These are phyloP conservation scores for Tachystola acroxantha DNA, from an alignment of 2,888 invertebrate species.

Conservation along the genomic window DNA sequence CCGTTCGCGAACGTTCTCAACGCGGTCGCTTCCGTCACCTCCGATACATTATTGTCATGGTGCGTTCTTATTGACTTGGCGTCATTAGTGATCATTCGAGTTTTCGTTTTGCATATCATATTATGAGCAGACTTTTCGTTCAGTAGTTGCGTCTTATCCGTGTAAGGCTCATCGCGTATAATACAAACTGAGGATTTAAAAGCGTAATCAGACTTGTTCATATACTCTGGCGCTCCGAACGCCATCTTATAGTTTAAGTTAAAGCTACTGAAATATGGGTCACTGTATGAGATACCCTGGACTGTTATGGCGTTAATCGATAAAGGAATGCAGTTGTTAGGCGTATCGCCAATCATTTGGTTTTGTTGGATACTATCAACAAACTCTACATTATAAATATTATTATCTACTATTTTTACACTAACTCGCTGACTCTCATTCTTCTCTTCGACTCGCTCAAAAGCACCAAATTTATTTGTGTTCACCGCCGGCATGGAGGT, in stretches of 20 bases:
- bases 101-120: conserved; percentile 62
- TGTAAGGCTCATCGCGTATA: conserved; percentile 73
- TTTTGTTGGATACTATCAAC: conserved; percentile 79
- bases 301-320: conserved; percentile 79
- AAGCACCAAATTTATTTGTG: conserved; percentile 79
- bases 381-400: conserved; percentile 78
- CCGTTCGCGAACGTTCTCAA: conserved; percentile 64
- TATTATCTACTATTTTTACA: conserved; percentile 77
- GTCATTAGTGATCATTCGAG: conserved; percentile 60
- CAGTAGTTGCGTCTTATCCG: conserved; percentile 56
- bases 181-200: conserved; percentile 79
- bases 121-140: conserved; percentile 64
- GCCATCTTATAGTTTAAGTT: conserved; percentile 78
- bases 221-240: conserved; percentile 74
- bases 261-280: conserved; percentile 80
- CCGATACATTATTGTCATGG: conserved; percentile 72
- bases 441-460: conserved; percentile 73
- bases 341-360: conserved; percentile 79
- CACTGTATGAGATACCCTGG: conserved; percentile 80
- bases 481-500: conserved; percentile 80
- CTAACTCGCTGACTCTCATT: conserved; percentile 77
- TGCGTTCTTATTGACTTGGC: conserved; percentile 53
- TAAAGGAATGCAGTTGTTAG: conserved; percentile 79
- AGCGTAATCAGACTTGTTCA: conserved; percentile 81
- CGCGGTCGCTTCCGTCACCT: conserved; percentile 38